phyloP scores from a whole-genome alignment of 1,140 invertebrate species.

The Luehdorfia chinensis region DNA sequence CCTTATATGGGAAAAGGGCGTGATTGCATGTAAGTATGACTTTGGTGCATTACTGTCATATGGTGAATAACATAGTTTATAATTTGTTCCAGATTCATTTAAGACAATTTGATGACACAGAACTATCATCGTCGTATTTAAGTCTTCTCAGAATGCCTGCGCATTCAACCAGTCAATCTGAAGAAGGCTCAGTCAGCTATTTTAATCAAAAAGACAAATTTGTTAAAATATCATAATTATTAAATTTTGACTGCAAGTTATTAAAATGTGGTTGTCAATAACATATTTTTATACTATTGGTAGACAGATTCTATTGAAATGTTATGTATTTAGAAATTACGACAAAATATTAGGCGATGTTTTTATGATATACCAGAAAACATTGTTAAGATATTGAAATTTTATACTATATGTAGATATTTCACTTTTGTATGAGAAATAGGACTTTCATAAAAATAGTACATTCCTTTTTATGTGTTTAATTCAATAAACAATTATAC shows the following conservation, averaged over 20 bases:
- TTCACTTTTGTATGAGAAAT: conserved; percentile 3
- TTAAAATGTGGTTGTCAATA: conserved; percentile 4
- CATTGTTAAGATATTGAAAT: too few relatives aligned
- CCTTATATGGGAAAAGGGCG: too few relatives aligned
- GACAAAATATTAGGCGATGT: too few relatives aligned
- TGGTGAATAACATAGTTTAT: too few relatives aligned
- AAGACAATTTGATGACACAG: conserved; percentile 58
- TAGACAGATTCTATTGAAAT: not conserved
- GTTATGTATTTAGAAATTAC: too few relatives aligned
- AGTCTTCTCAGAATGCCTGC: conserved; percentile 55
- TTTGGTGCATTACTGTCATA: too few relatives aligned
- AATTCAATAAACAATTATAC: conserved; percentile 44
- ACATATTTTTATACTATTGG: conserved; percentile 4
- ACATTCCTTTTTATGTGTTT: conserved; percentile 21
- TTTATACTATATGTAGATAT: too few relatives aligned
- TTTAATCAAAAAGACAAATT: conserved; percentile 60
- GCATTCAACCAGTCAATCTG: conserved; percentile 30
- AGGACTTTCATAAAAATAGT: not conserved
- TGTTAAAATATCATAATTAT: conserved; percentile 52
- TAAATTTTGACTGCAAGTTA: conserved; percentile 2
- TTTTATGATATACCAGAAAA: too few relatives aligned
- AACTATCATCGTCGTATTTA: conserved; percentile 53
- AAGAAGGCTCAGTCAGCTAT: conserved; percentile 59
- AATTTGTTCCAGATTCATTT: conserved; percentile 65
- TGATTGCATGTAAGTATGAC: too few relatives aligned